Evolutionary conservation across 2,888 invertebrate species (phyloP).

Genomic region (Arrhopalites spinosus): DNA sequence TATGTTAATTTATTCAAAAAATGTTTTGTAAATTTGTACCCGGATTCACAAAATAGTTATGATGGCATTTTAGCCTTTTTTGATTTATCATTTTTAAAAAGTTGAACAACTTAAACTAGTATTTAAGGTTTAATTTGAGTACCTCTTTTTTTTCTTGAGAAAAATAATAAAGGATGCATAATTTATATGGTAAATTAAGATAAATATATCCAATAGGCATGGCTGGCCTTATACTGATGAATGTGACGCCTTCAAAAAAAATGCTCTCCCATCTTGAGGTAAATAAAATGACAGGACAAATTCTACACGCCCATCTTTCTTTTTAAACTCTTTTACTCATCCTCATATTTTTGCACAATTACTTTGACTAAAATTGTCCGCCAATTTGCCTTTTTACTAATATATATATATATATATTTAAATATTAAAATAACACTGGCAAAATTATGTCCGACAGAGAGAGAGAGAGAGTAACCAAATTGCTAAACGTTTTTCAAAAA

Average conservation of each 20-base stretch:
- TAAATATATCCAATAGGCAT: neutral
- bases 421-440: no score
- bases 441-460: no score
- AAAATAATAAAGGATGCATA: neutral
- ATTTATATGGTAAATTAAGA: neutral
- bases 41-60: neutral
- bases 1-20: neutral
- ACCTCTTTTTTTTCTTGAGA: neutral
- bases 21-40: neutral
- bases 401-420: neutral
- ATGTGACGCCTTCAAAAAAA: neutral
- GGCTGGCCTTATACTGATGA: no score
- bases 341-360: no score
- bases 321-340: neutral
- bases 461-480: no score
- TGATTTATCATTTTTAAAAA: no score
- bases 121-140: no score
- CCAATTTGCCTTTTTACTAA: neutral
- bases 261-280: neutral
- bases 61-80: neutral
- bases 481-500: no score
- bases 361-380: neutral
- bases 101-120: no score
- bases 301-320: neutral
- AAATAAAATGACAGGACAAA: slow-evolving; percentile 2